These are phyloP conservation scores for Drosophila incognita DNA, from an alignment of 2,888 invertebrate genomes.

Conservation along the genomic window DNA sequence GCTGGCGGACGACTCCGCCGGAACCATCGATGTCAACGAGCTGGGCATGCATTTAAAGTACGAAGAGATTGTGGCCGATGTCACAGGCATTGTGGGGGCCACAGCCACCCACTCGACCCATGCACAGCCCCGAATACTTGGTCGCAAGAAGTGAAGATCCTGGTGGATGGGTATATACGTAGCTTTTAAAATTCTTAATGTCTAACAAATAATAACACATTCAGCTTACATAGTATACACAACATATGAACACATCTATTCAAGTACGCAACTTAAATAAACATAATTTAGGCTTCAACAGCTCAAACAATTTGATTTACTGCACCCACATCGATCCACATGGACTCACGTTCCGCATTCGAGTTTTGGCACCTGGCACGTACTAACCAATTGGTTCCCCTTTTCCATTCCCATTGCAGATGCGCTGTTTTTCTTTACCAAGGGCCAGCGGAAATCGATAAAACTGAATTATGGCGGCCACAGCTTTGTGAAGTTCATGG, in stretches of 20 bases:
- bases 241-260: slow-evolving; percentile 27
- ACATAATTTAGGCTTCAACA: slow-evolving; percentile 45
- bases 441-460: slow-evolving; percentile 82
- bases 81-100: slow-evolving; percentile 78
- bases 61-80: slow-evolving; percentile 84
- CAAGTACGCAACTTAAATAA: slow-evolving; percentile 56
- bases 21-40: slow-evolving; percentile 70
- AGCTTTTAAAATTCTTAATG: slow-evolving; percentile 24
- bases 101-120: slow-evolving; percentile 36
- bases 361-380: not conserved
- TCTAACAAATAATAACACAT: slow-evolving; percentile 36
- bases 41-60: slow-evolving; percentile 83
- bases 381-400: slow-evolving; percentile 22
- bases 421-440: slow-evolving; percentile 75
- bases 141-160: slow-evolving; percentile 44
- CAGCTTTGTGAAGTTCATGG: slow-evolving; percentile 83
- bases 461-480: slow-evolving; percentile 82
- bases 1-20: slow-evolving; percentile 59
- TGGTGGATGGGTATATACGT: slow-evolving; percentile 7
- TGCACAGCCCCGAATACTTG: slow-evolving; percentile 25
- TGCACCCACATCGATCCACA: not conserved
- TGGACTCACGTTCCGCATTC: not conserved
- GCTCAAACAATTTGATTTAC: slow-evolving; percentile 27
- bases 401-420: slow-evolving; percentile 42
- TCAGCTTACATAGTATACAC: slow-evolving; percentile 47